phyloP scores from a whole-genome alignment of 2,888 invertebrate genomes.

The Stenodera caucasica region DNA sequence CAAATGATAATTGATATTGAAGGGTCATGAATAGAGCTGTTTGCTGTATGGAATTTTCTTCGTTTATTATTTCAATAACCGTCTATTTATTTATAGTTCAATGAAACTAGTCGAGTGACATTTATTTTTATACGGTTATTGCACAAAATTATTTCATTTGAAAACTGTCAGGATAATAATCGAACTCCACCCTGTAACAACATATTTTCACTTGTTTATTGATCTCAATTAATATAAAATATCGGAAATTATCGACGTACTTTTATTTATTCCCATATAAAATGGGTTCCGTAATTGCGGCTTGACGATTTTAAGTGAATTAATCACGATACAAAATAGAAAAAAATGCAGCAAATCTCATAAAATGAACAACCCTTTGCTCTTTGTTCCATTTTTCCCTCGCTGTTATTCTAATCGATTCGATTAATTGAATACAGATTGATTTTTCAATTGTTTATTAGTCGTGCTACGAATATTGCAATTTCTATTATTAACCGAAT shows the following conservation, averaged over 20 bases:
- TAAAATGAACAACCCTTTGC: conserved; percentile 18
- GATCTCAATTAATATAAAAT: no score
- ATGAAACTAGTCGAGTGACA: neutral
- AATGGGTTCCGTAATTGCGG: no score
- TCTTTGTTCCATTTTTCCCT: neutral
- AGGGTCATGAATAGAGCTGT: no score
- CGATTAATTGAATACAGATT: conserved; percentile 43
- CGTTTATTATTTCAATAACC: no score
- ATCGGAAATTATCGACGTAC: no score
- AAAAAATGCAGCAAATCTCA: conserved; percentile 20
- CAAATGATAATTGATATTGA: no score
- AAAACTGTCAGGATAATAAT: neutral
- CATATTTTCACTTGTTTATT: neutral
- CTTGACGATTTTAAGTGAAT: conserved; percentile 31
- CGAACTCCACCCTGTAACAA: neutral
- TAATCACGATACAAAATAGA: no score
- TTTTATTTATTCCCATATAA: no score
- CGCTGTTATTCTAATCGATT: conserved; percentile 31
- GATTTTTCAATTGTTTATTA: conserved; percentile 30
- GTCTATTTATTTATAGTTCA: no score
- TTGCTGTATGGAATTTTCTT: no score
- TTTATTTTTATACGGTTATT: neutral
- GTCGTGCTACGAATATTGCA: conserved; percentile 35
- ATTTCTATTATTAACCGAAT: neutral
- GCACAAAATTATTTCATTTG: neutral